phyloP scores from a whole-genome alignment of 2,113 vertebrate genomes.

The Passer domesticus region DNA sequence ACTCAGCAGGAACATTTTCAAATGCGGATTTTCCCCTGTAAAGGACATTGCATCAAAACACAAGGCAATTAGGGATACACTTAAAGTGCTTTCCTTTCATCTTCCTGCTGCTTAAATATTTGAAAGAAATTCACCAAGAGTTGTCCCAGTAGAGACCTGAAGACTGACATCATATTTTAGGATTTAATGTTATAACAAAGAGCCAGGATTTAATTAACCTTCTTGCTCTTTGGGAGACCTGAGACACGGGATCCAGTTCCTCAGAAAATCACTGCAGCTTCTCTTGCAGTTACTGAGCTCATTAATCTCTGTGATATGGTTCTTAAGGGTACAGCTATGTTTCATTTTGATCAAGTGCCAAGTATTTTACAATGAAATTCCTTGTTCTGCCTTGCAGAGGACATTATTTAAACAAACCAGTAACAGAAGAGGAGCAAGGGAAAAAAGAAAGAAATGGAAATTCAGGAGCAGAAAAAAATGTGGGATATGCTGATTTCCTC shows the following conservation, averaged over 20 bases:
- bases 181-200: not conserved
- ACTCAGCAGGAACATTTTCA: not conserved
- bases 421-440: not conserved
- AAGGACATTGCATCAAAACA: not conserved
- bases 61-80: not conserved
- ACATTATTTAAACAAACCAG: not conserved
- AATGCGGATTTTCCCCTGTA: not conserved
- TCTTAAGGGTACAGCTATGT: not conserved
- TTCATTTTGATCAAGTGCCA: not conserved
- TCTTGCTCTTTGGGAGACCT: not conserved
- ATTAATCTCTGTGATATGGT: not conserved
- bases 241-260: not conserved
- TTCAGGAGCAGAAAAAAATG: not conserved
- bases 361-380: not conserved
- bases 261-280: not conserved
- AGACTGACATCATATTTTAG: not conserved
- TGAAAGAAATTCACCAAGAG: not conserved
- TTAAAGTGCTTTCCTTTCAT: not conserved
- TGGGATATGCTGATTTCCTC: not conserved
- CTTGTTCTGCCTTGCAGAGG: not conserved
- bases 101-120: not conserved
- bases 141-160: not conserved
- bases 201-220: slow-evolving; percentile 28
- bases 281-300: not conserved
- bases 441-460: not conserved